phyloP scores from a whole-genome alignment of 2,888 invertebrate genomes.

The Adela reaumurella region DNA sequence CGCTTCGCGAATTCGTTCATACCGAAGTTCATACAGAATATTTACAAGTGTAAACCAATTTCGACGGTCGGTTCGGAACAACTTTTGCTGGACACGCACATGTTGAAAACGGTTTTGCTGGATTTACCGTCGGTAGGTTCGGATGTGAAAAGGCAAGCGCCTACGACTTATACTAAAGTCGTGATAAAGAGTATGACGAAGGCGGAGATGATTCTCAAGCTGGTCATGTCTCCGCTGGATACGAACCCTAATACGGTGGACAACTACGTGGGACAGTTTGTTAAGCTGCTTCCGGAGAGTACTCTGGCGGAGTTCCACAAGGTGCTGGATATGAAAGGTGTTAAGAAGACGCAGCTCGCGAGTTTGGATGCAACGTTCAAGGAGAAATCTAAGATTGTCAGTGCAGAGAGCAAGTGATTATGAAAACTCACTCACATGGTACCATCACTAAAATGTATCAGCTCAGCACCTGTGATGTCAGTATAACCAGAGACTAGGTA shows the following conservation, averaged over 20 bases:
- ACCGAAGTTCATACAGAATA: slow-evolving; percentile 86
- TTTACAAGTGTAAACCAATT: slow-evolving; percentile 89
- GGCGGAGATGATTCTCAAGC: slow-evolving; percentile 98
- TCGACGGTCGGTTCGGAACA: slow-evolving; percentile 92
- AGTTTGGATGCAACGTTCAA: slow-evolving; percentile 26
- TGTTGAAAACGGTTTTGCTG: slow-evolving; percentile 89
- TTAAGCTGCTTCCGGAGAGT: slow-evolving; percentile 85
- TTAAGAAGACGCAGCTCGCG: slow-evolving; percentile 25
- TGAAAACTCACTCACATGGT: no score
- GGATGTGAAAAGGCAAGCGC: slow-evolving; percentile 83
- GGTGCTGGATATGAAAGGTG: slow-evolving; percentile 91
- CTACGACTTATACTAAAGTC: slow-evolving; percentile 77
- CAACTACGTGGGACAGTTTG: slow-evolving; percentile 84
- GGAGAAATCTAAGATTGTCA: slow-evolving; percentile 20
- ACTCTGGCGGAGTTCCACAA: slow-evolving; percentile 90
- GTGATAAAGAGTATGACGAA: slow-evolving; percentile 91
- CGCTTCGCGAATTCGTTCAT: slow-evolving; percentile 95
- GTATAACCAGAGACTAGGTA: no score
- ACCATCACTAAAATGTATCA: no score
- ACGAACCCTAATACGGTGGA: slow-evolving; percentile 38
- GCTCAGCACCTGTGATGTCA: no score
- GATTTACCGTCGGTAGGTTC: slow-evolving; percentile 92
- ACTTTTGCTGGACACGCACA: slow-evolving; percentile 87
- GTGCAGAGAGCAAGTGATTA: slow-evolving; percentile 11
- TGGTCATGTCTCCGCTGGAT: slow-evolving; percentile 93